Evolutionary conservation across 2,113 vertebrate species (phyloP).

Genomic region (Odobenus rosmarus): DNA sequence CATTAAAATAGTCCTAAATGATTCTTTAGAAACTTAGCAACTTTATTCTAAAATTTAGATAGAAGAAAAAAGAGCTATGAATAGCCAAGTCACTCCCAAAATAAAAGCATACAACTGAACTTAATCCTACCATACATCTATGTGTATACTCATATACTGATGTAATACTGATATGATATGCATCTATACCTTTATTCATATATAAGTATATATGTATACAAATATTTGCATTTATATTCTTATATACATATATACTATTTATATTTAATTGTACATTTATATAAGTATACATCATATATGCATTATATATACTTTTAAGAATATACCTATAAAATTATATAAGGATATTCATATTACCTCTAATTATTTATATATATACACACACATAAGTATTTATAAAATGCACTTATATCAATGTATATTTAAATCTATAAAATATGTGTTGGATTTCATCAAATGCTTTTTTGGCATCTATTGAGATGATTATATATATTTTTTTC

Average conservation of each 20-base stretch:
- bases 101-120: background rate
- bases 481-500: background rate
- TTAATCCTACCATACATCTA: background rate
- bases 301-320: conserved; percentile 12
- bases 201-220: background rate
- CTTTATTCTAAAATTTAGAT: conserved; percentile 9
- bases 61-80: background rate
- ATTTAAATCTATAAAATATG: conserved; percentile 21
- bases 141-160: background rate
- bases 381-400: background rate
- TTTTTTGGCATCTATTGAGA: background rate
- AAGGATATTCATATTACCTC: conserved; percentile 17
- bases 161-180: background rate
- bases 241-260: background rate
- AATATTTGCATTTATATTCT: background rate
- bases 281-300: background rate
- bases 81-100: background rate
- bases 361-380: background rate
- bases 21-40: background rate
- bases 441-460: background rate
- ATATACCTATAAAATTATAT: conserved; percentile 6
- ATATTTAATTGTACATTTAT: conserved; percentile 24
- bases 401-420: background rate
- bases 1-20: background rate
- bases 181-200: background rate